Percentiles rank a stretch among this genome's conserved stretches.
phyloP scores from a whole-genome alignment of 2,888 invertebrate genomes.

The Cataglyphis livida region DNA sequence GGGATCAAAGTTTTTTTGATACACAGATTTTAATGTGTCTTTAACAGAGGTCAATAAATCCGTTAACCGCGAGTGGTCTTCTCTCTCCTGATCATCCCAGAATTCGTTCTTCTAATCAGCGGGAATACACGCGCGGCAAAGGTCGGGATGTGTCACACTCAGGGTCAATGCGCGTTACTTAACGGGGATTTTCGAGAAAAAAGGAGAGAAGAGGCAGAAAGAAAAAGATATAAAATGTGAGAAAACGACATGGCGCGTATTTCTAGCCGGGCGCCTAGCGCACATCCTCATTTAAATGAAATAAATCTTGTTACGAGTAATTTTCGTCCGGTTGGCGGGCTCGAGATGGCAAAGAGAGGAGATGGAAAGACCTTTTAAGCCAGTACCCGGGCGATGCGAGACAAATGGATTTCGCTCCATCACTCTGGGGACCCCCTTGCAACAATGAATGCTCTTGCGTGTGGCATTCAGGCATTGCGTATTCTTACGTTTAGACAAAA shows the following conservation, averaged over 20 bases:
- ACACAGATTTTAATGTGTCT: constrained; percentile 30
- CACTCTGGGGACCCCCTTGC: constrained; percentile 62
- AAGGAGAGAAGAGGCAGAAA: neutral
- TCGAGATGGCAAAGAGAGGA: constrained; percentile 66
- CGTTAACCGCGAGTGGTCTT: constrained; percentile 22
- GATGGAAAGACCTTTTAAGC: constrained; percentile 75
- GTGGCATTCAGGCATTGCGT: constrained; percentile 43
- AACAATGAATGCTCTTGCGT: constrained; percentile 60
- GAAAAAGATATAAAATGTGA: constrained; percentile 7
- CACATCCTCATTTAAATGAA: constrained; percentile 84
- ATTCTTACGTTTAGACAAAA: constrained; percentile 52
- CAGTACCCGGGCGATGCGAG: constrained; percentile 72
- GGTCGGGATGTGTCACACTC: constrained; percentile 65
- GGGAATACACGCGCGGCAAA: constrained; percentile 53
- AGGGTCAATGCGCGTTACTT: constrained; percentile 53
- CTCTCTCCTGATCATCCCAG: constrained; percentile 43
- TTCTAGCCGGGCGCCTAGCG: constrained; percentile 77
- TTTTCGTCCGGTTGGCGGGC: constrained; percentile 76
- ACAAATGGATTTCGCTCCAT: constrained; percentile 80
- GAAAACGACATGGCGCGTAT: constrained; percentile 53
- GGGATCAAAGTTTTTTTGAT: neutral
- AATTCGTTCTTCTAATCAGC: constrained; percentile 62
- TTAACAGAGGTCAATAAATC: constrained; percentile 42
- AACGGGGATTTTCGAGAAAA: constrained; percentile 42
- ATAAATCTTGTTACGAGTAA: constrained; percentile 83